Base-by-base conservation (phyloP, 1,140 invertebrate species). In the Rhyacophila brunnea region DNA sequence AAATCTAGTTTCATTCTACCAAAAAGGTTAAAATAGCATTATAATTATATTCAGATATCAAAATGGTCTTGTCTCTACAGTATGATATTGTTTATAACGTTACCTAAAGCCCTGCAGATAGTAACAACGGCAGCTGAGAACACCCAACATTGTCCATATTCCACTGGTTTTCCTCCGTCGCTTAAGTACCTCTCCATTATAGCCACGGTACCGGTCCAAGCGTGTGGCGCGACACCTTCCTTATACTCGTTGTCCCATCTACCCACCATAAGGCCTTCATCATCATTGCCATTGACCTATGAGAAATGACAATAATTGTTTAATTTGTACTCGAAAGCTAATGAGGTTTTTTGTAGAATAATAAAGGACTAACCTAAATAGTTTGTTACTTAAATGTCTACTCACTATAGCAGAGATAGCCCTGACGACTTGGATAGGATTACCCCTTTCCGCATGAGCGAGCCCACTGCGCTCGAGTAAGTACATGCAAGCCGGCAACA, bases 111-210 rank as follows among this genome's bases (percentile, higher is more conserved):
- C 68, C 81, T 71, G 67, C 81, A 83, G 80, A 88, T 79, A 34
- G 87, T 88, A 1, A 85, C 87, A 0, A 85, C 79, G 6, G 88
- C 74, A 17, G 85, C 90, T 11, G 89, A 86, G 69, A 87, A 92
- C 1, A 91, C 87, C 89, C 89, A 92, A 71, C 90, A 92, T 70
- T 92, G 90, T 1, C 88, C 90, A 70, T 87, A 93, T 70, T 87
- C 86, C 1, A 92, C 88, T 1, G 88, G 83, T 43, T 76, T 72
- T 48, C 83, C 83, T 9, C 80, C 81, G n/a, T 80, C 79, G 34
- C 72, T 83, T 38, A 80, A 80, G 66, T 79, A 91, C 70, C 87
- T 74, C 66, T 89, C 85, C 67, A 90, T 69, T 46, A 91, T 90
- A 18, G 83, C 80, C 0, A 84, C 78, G 18, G 83, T 85, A 34